Percentiles rank a stretch among this genome's conserved stretches.
Evolutionary conservation across 2,113 vertebrate genomes (phyloP).

Genomic region (Cairina moschata): DNA sequence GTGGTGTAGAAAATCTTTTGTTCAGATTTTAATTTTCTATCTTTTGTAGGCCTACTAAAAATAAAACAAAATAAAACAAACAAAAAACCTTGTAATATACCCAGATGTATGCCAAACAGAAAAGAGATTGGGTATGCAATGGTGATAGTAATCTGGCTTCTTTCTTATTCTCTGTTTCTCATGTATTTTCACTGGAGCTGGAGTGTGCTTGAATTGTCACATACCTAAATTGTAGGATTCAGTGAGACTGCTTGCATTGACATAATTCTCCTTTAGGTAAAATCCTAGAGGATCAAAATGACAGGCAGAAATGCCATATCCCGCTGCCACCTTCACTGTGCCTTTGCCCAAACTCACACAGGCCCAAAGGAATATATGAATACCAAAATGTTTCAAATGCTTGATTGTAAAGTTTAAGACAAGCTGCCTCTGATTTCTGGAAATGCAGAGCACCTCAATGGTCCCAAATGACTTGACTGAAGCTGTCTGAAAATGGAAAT

Average conservation of each 20-base stretch:
- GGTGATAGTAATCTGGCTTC: neutral
- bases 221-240: neutral
- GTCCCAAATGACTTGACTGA: neutral
- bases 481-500: neutral
- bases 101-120: neutral
- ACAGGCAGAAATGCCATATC: neutral
- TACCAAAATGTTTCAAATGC: neutral
- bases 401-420: neutral
- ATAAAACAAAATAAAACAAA: neutral
- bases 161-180: neutral
- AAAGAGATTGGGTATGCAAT: neutral
- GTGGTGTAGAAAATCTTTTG: conserved; percentile 43
- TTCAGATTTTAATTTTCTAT: conserved; percentile 56
- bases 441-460: neutral
- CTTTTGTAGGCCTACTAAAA: conserved; percentile 32
- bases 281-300: neutral
- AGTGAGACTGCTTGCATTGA: neutral
- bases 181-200: neutral
- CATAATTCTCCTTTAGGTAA: neutral
- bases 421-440: neutral
- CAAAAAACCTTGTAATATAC: neutral
- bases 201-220: neutral
- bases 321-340: neutral
- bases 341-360: neutral
- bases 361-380: neutral